Evolutionary conservation across 2,113 vertebrate genomes (phyloP), one percentile per base, ranked within the genome.

Genomic region (Psilopogon haemacephalus): DNA sequence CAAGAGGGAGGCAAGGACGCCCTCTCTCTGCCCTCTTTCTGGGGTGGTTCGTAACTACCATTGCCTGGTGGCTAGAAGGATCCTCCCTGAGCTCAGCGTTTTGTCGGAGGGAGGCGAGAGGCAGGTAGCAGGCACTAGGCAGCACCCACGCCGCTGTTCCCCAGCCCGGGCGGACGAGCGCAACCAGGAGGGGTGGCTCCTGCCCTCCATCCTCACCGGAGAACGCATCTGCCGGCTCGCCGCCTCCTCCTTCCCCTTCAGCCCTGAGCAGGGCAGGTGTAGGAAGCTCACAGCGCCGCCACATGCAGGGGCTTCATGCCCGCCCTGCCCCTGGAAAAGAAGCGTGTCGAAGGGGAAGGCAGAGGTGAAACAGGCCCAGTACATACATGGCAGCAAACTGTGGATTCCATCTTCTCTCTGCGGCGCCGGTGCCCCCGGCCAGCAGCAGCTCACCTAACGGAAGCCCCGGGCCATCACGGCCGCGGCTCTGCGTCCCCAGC

Each of bases 81-180:
- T 55, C 55, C 37, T 30, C 18, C 0, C 42, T 1, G 26, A 21
- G 6, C 26, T 12, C 46, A 2, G 24, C 8, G 9, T 15, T 73
- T 18, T 30, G 15, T 16, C 2, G 4, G 37, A 15, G 1, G 69
- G 35, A 17, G 68, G 6, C 0, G 68, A 35, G 8, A 23, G 54
- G 50, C 86, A 55, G 75, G 59, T 4, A 23, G 35, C 70, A 8
- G 42, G 33, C 44, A 40, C 38, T 40, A 40, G 9, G 38, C 38
- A 28, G 73, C 64, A 40, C n/a, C 54, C 7, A 1, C 2, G 1
- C 3, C 30, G 12, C 23, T 3, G 1, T 73, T 54, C 50, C 73
- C 30, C 76, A 30, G 59, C 33, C 70, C 42, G 0, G 0, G 4
- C 56, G 0, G 4, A 52, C 11, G 0, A 52, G 67, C 2, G 2